Base-by-base conservation (phyloP, 2,888 invertebrate species). In the Trichopoda pennipes region DNA sequence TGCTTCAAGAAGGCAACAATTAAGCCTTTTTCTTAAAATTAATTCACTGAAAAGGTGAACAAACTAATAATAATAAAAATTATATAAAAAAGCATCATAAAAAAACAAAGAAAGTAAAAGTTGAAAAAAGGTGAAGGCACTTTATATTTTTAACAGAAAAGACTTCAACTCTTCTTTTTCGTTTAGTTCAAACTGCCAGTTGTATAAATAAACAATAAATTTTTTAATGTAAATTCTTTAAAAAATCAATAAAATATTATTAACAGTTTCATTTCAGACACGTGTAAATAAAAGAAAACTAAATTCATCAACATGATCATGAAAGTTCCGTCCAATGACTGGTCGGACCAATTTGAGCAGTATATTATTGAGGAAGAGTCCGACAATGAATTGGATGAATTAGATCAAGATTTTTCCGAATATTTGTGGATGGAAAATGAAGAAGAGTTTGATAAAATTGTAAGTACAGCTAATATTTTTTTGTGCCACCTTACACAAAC, bases 401-500 rank as follows among this genome's bases (percentile, higher is more conserved):
- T 90, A 81, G 90, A 90, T 80, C 88, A 89, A 69, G 97, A 97
- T 91, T 97, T 97, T 90, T 95, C 96, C 0, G 97, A 97, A 88
- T 97, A 97, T 89, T 93, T 97, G 93, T 97, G 97, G 98, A 97
- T 97, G 97, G 97, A 97, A 89, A 95, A 97, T 87, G 96, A 97
- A 88, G 97, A 98, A 87, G 97, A 97, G 88, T 97, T 97, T 89
- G 97, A 98, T 88, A 96, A 96, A 91, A 95, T 96, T 93, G 97
- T 96, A 90, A 86, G 87, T 83, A 53, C 38, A 38, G 38, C 14
- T 1, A 12, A 14, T 38, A 38, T n/a, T n/a, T n/a, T n/a, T n/a
- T n/a, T n/a, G n/a, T n/a, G n/a, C n/a, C n/a, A n/a, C n/a, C n/a
- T n/a, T n/a, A n/a, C n/a, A n/a, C n/a, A n/a, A n/a, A n/a, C 38